A percentile compares a stretch with the other conserved stretches of the same genome.
Conservation (phyloP, 1,140 invertebrate genomes). For the Dryas iulia region DNA sequence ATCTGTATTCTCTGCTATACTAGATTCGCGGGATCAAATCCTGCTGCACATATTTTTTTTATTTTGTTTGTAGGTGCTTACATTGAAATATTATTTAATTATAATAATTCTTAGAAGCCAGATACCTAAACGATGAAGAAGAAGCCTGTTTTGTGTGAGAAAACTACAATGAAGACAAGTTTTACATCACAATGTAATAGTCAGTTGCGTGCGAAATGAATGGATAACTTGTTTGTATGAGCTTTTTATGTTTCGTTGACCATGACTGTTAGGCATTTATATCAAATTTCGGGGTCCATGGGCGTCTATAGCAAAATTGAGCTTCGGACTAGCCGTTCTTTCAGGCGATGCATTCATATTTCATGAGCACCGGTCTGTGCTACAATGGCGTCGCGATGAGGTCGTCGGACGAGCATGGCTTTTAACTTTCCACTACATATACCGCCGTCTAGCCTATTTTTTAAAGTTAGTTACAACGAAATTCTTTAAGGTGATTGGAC, state of each 20-base stretch:
- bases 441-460: conserved; percentile 29
- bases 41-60: background rate
- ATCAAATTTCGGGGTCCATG: conserved; percentile 50
- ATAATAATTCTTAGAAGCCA: too few species aligned
- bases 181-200: conserved; percentile 35
- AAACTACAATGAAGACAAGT: conserved; percentile 41
- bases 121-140: conserved; percentile 16
- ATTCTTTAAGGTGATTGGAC: conserved; percentile 15
- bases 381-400: conserved; percentile 73
- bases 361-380: conserved; percentile 64
- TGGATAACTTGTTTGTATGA: conserved; percentile 24
- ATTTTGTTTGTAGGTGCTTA: background rate
- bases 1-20: background rate
- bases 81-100: too few species aligned
- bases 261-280: conserved; percentile 37
- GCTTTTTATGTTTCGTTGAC: conserved; percentile 31
- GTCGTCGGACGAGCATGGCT: conserved; percentile 60
- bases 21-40: background rate
- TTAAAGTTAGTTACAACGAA: conserved; percentile 18
- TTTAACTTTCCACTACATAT: conserved; percentile 43
- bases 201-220: conserved; percentile 29
- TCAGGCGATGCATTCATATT: conserved; percentile 71
- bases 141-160: conserved; percentile 37
- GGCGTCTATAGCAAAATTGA: conserved; percentile 38
- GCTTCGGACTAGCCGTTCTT: conserved; percentile 56